Conservation (phyloP, 2,797 vertebrate species). For the Dromococcyx pavoninus region DNA sequence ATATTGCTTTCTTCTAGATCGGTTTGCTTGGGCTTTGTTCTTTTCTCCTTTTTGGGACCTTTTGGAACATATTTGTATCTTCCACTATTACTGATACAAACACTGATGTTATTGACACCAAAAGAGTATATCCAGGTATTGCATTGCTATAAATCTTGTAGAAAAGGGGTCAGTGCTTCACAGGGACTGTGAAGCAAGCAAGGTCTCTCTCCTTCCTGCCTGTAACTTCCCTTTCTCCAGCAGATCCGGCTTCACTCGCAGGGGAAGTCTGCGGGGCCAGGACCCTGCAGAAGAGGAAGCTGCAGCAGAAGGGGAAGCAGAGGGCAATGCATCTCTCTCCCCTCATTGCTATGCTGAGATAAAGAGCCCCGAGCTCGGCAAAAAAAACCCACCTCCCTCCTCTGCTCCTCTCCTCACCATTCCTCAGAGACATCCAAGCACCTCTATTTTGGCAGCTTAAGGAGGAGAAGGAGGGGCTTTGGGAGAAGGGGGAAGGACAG, state of each 20-base stretch:
- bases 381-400: neutral
- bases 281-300: neutral
- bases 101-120: neutral
- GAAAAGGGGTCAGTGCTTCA: neutral
- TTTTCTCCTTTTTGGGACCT: neutral
- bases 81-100: neutral
- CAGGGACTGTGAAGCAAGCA: neutral
- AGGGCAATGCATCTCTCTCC: neutral
- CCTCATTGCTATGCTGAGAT: neutral
- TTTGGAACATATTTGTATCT: neutral
- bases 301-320: neutral
- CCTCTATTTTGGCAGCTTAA: neutral
- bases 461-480: neutral
- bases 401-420: neutral
- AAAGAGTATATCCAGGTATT: neutral
- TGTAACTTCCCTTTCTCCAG: neutral
- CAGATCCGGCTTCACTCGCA: neutral
- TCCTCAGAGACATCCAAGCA: neutral
- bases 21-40: neutral
- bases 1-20: neutral
- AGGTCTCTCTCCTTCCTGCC: neutral
- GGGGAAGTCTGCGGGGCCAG: neutral
- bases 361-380: neutral
- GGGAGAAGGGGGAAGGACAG: neutral
- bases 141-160: neutral